These are phyloP conservation scores for Xyrichtys novacula DNA, from an alignment of 2,797 vertebrate species.

Conservation along the genomic window DNA sequence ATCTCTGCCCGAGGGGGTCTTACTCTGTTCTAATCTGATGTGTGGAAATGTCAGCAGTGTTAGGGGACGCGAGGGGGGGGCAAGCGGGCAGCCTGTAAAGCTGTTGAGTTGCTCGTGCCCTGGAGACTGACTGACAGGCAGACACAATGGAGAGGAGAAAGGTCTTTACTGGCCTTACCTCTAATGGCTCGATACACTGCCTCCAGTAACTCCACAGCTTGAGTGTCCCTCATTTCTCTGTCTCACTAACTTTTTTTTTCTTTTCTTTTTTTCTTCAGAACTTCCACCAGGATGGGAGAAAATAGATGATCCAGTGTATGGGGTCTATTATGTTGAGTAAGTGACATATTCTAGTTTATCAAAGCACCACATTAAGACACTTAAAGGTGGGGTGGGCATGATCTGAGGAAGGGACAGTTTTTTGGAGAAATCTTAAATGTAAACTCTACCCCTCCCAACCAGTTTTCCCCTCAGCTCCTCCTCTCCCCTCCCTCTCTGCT, in stretches of 20 bases:
- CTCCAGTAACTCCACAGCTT: constrained; percentile 24
- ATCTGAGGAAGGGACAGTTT: too few species aligned
- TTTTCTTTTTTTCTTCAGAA: constrained; percentile 81
- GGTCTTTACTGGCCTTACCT: constrained; percentile 37
- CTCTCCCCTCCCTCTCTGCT: too few species aligned
- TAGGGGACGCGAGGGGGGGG: constrained; percentile 20
- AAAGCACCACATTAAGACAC: neutral
- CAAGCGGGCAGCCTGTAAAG: constrained; percentile 45
- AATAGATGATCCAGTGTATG: constrained; percentile 98
- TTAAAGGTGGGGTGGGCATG: too few species aligned
- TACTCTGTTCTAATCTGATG: constrained; percentile 73
- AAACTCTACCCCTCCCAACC: too few species aligned
- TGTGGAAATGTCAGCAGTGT: constrained; percentile 75
- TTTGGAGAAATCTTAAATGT: too few species aligned
- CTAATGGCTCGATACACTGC: constrained; percentile 34
- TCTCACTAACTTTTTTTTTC: constrained; percentile 38
- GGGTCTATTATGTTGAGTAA: constrained; percentile 99
- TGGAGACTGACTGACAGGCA: constrained; percentile 55
- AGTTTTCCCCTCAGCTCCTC: too few species aligned
- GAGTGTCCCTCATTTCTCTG: constrained; percentile 17
- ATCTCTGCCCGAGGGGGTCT: constrained; percentile 49
- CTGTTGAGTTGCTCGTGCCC: constrained; percentile 47
- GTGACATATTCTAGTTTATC: too few species aligned
- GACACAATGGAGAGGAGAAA: constrained; percentile 49
- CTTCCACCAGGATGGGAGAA: constrained; percentile 99